Conservation (phyloP, 1,140 invertebrate species). For the Leptonema lineaticorne region DNA sequence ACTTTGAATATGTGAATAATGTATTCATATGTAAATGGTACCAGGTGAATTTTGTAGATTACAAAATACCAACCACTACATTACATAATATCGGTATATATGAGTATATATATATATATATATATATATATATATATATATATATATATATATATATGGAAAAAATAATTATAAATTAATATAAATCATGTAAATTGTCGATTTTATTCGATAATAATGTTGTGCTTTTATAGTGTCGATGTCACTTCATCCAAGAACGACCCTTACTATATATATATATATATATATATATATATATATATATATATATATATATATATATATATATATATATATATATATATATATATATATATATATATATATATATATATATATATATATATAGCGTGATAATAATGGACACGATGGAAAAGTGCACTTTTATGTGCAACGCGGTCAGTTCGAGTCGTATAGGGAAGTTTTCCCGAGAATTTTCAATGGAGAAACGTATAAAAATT, state of each 20-base stretch:
- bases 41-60: slow-evolving; percentile 42
- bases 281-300: no score
- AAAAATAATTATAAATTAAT: neutral
- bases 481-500: neutral
- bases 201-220: neutral
- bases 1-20: slow-evolving; percentile 31
- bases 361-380: no score
- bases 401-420: slow-evolving; percentile 41
- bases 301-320: no score
- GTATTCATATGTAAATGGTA: slow-evolving; percentile 38
- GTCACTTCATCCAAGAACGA: slow-evolving; percentile 24
- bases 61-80: slow-evolving; percentile 31
- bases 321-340: no score
- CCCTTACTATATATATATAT: no score
- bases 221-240: slow-evolving; percentile 21
- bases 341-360: neutral
- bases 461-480: neutral
- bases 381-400: slow-evolving; percentile 35
- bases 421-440: slow-evolving; percentile 33
- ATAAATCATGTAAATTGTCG: neutral
- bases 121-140: neutral
- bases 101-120: neutral
- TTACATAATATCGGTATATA: slow-evolving; percentile 19
- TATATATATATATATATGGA: neutral
- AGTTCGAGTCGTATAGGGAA: neutral